Base-by-base conservation (phyloP, 2,113 vertebrate genomes). In the Nothocercus nigrocapillus region DNA sequence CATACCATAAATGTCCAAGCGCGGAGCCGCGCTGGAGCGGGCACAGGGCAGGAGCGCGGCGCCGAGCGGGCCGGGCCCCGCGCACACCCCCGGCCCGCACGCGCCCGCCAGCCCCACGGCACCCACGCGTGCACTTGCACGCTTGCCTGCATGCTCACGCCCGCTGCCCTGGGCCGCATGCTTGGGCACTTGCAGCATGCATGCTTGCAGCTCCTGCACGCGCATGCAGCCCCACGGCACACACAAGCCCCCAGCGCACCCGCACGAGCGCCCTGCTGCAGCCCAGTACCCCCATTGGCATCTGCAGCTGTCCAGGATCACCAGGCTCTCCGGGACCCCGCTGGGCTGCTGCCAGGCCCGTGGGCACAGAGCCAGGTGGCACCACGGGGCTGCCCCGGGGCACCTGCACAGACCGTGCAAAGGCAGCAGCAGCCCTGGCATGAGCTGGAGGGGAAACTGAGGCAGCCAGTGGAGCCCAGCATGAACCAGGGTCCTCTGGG, bases 1-100 rank as follows among this genome's bases (percentile, higher is more conserved):
- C 77, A 5, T 77, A 78, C 95, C 95, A 95, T 95, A 96, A 95
- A 96, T 93, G 95, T 95, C 85, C 90, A 91, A 68, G 76, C 36
- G 4, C 51, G 0, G 75, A 91, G 82, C 38, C 0, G 2, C 2
- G 12, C 94, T 93, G 95, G 90, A 67, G 67, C 42, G 0, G 66
- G 27, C 75, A 95, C 92, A 91, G 51, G 69, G 89, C 59, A 11
- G 25, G 64, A 32, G 38, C 27, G 63, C 0, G 7, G 4, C 5
- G 2, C 47, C 38, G 51, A 32, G 42, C 17, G 18, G 4, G 44
- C 51, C 3, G 12, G 70, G 58, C 54, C 47, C 81, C 78, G 19
- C 22, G 2, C 13, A 6, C 58, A 21, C 58, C 30, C 58, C 58
- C 16, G 9, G 51, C 58, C 32, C 58, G 11, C 58, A 14, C 32